Conservation (phyloP, 2,113 vertebrate species). For the Oncorhynchus masou region DNA sequence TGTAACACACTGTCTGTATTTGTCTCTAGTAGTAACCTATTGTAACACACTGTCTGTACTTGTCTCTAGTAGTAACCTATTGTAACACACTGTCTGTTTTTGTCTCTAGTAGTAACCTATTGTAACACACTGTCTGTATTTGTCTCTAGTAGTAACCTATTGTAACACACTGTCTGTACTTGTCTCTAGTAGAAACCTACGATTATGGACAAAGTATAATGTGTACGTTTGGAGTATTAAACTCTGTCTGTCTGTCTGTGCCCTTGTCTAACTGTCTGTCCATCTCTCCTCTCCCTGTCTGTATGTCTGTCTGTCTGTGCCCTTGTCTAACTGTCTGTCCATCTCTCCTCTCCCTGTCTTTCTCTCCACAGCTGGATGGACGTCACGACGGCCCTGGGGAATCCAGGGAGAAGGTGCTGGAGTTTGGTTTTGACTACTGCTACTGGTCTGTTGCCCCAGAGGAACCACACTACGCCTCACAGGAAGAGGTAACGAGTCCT, state of each 20-base stretch:
- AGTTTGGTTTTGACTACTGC: constrained; percentile 96
- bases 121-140: no score
- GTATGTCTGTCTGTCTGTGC: neutral
- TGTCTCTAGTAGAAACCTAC: no score
- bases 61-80: no score
- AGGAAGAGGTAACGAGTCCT: constrained; percentile 86
- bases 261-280: neutral
- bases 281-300: neutral
- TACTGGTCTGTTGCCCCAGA: constrained; percentile 93
- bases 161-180: no score
- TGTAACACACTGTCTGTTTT: no score
- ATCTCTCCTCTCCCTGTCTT: constrained; percentile 7
- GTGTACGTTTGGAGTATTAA: neutral
- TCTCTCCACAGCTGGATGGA: constrained; percentile 76
- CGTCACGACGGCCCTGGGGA: constrained; percentile 75
- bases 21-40: no score
- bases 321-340: neutral
- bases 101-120: no score
- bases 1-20: no score
- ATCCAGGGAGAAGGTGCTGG: constrained; percentile 83
- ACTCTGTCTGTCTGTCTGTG: neutral
- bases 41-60: no score
- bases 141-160: no score
- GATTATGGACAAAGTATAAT: no score
- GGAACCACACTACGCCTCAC: constrained; percentile 86